Evolutionary conservation across 2,888 invertebrate genomes (phyloP).

Genomic region (Caprella mutica): DNA sequence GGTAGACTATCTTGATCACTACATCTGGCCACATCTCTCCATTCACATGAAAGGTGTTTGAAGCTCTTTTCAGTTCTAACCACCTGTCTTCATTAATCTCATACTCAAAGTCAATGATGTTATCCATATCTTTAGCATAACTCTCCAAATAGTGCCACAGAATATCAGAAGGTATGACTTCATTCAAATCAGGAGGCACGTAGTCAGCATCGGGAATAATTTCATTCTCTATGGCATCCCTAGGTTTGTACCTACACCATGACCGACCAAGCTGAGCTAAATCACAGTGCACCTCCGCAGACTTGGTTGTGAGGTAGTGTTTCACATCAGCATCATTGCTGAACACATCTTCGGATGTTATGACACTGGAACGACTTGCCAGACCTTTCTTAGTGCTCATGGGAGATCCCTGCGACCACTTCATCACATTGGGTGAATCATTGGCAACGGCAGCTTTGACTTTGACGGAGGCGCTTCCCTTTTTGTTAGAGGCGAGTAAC

Average conservation of each 20-base stretch:
- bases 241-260: conserved; percentile 5
- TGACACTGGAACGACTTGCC: not conserved
- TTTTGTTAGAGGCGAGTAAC: conserved; percentile 10
- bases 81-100: conserved; percentile 30
- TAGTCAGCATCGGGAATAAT: conserved; percentile 10
- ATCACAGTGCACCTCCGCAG: not conserved
- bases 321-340: conserved; percentile 7
- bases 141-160: conserved; percentile 25
- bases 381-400: not conserved
- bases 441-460: not conserved
- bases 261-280: conserved; percentile 9
- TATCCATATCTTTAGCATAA: conserved; percentile 17
- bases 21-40: conserved; percentile 27
- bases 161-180: conserved; percentile 7
- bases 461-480: not conserved
- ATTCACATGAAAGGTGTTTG: conserved; percentile 25
- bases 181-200: conserved; percentile 16
- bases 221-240: conserved; percentile 3
- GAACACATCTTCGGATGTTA: not conserved
- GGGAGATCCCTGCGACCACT: conserved; percentile 14
- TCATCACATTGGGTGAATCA: conserved; percentile 4
- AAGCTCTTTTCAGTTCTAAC: conserved; percentile 27
- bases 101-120: conserved; percentile 21
- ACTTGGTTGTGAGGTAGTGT: conserved; percentile 7
- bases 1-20: conserved; percentile 23